These are phyloP conservation scores for Tapirus terrestris DNA, from an alignment of 2,113 vertebrate genomes.

Conservation along the genomic window DNA sequence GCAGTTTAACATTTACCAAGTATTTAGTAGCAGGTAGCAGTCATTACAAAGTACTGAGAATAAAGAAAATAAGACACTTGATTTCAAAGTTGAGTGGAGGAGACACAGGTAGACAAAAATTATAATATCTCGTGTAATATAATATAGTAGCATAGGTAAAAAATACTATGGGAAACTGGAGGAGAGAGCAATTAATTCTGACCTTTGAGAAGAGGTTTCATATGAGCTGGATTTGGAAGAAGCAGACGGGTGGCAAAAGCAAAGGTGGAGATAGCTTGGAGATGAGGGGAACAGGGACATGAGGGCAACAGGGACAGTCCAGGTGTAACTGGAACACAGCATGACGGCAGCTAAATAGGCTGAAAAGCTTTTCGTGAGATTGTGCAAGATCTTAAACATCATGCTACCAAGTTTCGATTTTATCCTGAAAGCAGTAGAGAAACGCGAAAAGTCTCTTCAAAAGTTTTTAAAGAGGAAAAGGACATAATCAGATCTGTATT, in stretches of 20 bases:
- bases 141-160: neutral
- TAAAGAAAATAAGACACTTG: neutral
- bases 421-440: conserved; percentile 15
- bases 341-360: neutral
- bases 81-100: neutral
- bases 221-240: conserved; percentile 1
- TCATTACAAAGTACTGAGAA: neutral
- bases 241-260: neutral
- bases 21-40: neutral
- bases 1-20: neutral
- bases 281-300: neutral
- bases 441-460: neutral
- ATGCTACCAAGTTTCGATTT: neutral
- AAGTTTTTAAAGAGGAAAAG: conserved; percentile 41
- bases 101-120: conserved; percentile 8
- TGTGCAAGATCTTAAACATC: neutral
- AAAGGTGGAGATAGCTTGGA: neutral
- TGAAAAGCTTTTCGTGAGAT: neutral
- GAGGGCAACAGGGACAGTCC: neutral
- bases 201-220: conserved; percentile 5
- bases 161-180: neutral
- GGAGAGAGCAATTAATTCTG: neutral
- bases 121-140: neutral
- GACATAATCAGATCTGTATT: neutral
- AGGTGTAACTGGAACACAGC: neutral